Conservation (phyloP, 2,888 invertebrate genomes). For the Lymantria monacha region DNA sequence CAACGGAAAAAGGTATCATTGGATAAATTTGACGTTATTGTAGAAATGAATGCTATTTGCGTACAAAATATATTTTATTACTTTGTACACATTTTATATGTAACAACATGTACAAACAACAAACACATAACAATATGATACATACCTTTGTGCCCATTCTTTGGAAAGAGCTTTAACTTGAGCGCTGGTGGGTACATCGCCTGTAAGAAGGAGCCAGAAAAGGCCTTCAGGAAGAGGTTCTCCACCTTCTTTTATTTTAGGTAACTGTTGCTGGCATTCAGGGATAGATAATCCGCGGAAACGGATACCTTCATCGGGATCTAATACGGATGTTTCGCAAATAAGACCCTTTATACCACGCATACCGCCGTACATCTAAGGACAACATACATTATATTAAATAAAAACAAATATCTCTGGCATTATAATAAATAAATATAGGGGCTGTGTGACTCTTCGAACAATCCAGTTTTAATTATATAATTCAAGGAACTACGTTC, state of each 20-base stretch:
- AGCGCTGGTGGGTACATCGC: conserved; percentile 86
- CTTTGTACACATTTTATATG: too few relatives aligned
- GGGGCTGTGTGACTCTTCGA: too few relatives aligned
- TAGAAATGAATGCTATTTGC: too few relatives aligned
- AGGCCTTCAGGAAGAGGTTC: conserved; percentile 91
- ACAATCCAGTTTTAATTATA: too few relatives aligned
- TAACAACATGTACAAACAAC: too few relatives aligned
- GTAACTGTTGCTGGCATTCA: conserved; percentile 88
- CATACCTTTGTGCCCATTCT: conserved; percentile 88
- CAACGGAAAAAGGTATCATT: too few relatives aligned
- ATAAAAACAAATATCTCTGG: background rate
- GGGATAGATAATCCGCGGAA: conserved; percentile 96
- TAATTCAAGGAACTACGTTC: too few relatives aligned
- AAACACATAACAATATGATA: too few relatives aligned
- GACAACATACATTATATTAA: conserved; percentile 3
- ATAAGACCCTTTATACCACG: conserved; percentile 96
- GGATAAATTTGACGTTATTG: too few relatives aligned
- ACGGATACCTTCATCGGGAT: conserved; percentile 97
- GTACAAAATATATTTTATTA: too few relatives aligned
- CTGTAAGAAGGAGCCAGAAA: conserved; percentile 90
- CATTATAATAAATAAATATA: too few relatives aligned
- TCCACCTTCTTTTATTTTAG: conserved; percentile 85
- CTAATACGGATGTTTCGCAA: conserved; percentile 96
- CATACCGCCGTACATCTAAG: conserved; percentile 96
- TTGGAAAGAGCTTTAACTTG: conserved; percentile 88